Conservation (phyloP, 2,888 invertebrate species). For the Sphaerophoria rueppellii region DNA sequence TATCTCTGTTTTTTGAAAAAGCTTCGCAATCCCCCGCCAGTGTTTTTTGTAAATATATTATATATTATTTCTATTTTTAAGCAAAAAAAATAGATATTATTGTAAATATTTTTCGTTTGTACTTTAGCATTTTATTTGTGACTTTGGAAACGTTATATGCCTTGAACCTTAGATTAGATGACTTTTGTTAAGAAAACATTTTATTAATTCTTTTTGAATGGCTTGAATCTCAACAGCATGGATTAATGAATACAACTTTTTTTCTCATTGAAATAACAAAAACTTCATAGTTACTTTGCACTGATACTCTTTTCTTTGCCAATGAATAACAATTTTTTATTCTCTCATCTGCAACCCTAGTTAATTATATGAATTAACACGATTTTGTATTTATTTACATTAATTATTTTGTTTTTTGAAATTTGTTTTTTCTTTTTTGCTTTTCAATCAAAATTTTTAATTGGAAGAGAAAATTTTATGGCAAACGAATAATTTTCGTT, state of each 20-base stretch:
- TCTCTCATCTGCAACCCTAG: conserved; percentile 69
- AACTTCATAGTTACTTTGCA: conserved; percentile 53
- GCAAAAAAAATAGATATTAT: conserved; percentile 15
- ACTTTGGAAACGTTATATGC: conserved; percentile 11
- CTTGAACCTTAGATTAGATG: conserved; percentile 44
- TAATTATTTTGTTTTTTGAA: conserved; percentile 7
- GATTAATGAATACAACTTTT: conserved; percentile 9
- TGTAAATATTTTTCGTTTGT: conserved; percentile 22
- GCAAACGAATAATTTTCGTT: conserved; percentile 25
- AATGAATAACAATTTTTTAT: conserved; percentile 48
- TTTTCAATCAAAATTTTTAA: conserved; percentile 64
- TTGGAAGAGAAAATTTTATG: conserved; percentile 49
- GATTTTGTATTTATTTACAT: conserved; percentile 3
- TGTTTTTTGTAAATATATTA: conserved; percentile 62
- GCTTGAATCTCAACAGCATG: conserved; percentile 69
- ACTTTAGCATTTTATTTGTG: conserved; percentile 6
- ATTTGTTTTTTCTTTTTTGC: conserved; percentile 46
- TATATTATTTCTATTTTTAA: conserved; percentile 25
- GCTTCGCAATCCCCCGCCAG: conserved; percentile 73
- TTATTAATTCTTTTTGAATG: conserved; percentile 47
- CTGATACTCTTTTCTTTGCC: conserved; percentile 59
- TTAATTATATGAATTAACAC: conserved; percentile 27
- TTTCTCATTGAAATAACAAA: background rate
- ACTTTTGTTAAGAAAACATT: conserved; percentile 6
- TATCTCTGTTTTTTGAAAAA: conserved; percentile 68